Base-by-base conservation (phyloP, 2,888 invertebrate species). In the Capitulum mitella region DNA sequence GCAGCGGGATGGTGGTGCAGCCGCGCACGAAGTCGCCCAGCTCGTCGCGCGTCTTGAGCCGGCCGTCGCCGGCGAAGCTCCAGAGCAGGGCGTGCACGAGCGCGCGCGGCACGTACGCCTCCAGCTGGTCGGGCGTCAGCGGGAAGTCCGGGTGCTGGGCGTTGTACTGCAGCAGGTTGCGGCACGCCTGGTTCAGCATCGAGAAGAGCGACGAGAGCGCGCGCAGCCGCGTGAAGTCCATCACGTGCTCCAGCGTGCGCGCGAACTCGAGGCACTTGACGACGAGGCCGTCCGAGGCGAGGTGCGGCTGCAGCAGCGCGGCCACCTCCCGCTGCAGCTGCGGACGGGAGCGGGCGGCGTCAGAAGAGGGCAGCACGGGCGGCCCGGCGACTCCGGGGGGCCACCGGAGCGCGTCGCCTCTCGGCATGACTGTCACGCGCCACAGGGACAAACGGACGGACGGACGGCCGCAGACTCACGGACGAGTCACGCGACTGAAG, bases 61-160 rank as follows among this genome's bases (percentile, higher is more conserved):
- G 97, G 70, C 98, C 97, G 87, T 99, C 99, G 48, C 99, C 99
- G 81, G 97, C 93, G 84, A 99, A 97, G 79, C 98, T 96, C 99
- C 99, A 99, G 12, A 99, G 88, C 70, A 98, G 87, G 0, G 95
- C 93, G 85, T 97, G 97, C 0, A 99, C 91, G 80, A 99, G 89
- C 85, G 94, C 93, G 85, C 97, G 97, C 0, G 96, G 94, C 82
- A 98, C 93, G 85, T 96, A 99, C 14, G 92, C 91, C 85, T 98
- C 98, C 81, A 98, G 85, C 84, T 95, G 94, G 83, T 99, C 98
- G 81, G 91, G 90, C 37, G 94, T 91, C 84, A 99, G 89, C 0
- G 97, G 98, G 87, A 99, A 99, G 87, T 99, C 98, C 0, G 91
- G 90, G 86, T 99, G 98, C 79, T 91, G 90, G 77, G 94, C 91